These are phyloP conservation scores for Xyrichtys novacula DNA, from an alignment of 2,797 vertebrate genomes.

Conservation along the genomic window DNA sequence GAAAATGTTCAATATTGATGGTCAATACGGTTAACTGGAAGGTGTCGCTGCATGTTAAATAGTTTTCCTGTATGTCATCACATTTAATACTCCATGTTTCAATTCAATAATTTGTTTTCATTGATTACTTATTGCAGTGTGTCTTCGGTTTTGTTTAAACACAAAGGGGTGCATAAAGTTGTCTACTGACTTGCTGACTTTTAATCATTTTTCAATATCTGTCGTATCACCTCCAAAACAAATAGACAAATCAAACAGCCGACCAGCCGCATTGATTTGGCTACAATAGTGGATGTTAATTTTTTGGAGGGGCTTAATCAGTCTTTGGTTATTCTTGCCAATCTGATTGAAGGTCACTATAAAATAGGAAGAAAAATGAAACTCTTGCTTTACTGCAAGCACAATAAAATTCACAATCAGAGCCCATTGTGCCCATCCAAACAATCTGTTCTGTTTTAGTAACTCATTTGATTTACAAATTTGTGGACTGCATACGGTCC, in stretches of 20 bases:
- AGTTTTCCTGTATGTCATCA: too few species aligned
- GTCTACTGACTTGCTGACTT: too few species aligned
- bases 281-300: slow-evolving; percentile 21
- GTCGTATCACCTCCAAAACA: slow-evolving; percentile 14
- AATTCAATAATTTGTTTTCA: too few species aligned
- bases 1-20: too few species aligned
- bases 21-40: too few species aligned
- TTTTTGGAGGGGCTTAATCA: slow-evolving; percentile 34
- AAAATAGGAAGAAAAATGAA: slow-evolving; percentile 14
- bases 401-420: slow-evolving; percentile 41
- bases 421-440: slow-evolving; percentile 50
- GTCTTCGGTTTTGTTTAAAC: too few species aligned
- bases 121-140: too few species aligned
- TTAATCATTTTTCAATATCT: slow-evolving; percentile 7
- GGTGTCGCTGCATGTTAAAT: too few species aligned
- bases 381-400: slow-evolving; percentile 35
- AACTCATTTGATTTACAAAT: slow-evolving; percentile 76
- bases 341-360: slow-evolving; percentile 58
- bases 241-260: background rate
- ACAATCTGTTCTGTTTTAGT: slow-evolving; percentile 64
- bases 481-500: slow-evolving; percentile 38
- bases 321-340: slow-evolving; percentile 18
- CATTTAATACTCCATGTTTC: too few species aligned
- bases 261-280: slow-evolving; percentile 19
- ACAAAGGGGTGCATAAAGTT: too few species aligned